These are phyloP conservation scores for Corticium candelabrum DNA, from an alignment of 37 sponge, comb jelly and placozoan species.

Conservation along the genomic window DNA sequence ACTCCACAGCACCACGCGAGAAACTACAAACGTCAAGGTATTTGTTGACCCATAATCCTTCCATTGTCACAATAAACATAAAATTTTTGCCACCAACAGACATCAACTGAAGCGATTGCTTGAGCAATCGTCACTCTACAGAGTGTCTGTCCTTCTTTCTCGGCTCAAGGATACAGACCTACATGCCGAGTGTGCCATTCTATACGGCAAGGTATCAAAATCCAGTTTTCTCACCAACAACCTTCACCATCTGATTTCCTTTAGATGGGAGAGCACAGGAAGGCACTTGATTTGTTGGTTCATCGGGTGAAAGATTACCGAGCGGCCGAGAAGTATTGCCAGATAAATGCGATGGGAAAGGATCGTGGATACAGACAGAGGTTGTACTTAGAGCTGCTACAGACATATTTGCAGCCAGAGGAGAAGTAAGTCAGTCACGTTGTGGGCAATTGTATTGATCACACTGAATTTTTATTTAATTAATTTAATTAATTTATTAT, in stretches of 20 bases:
- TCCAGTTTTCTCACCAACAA: not conserved
- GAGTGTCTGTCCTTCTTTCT: conserved; percentile 36
- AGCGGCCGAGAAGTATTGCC: conserved; percentile 13
- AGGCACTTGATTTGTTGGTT: conserved; percentile 18
- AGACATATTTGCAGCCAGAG: conserved; percentile 44
- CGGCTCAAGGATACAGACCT: conserved; percentile 53
- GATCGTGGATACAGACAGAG: conserved; percentile 37
- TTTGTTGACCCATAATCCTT: no score
- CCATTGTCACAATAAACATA: no score
- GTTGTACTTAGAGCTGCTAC: conserved; percentile 47
- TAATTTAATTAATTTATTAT: no score
- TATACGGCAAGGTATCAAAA: conserved; percentile 53
- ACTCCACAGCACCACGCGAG: not conserved
- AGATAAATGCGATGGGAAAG: conserved; percentile 15
- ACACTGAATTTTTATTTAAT: no score
- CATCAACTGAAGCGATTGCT: conserved; percentile 43
- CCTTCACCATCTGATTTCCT: conserved; percentile 5
- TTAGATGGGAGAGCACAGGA: conserved; percentile 27
- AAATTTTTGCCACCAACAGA: not conserved
- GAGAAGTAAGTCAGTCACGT: conserved; percentile 32
- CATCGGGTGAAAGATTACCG: not conserved
- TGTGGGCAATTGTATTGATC: no score
- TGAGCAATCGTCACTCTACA: conserved; percentile 36
- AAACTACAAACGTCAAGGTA: not conserved
- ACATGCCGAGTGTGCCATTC: conserved; percentile 45